A percentile compares a stretch with the other conserved stretches of the same genome.
Conservation (phyloP, 2,113 vertebrate genomes). For the Vicugna pacos region DNA sequence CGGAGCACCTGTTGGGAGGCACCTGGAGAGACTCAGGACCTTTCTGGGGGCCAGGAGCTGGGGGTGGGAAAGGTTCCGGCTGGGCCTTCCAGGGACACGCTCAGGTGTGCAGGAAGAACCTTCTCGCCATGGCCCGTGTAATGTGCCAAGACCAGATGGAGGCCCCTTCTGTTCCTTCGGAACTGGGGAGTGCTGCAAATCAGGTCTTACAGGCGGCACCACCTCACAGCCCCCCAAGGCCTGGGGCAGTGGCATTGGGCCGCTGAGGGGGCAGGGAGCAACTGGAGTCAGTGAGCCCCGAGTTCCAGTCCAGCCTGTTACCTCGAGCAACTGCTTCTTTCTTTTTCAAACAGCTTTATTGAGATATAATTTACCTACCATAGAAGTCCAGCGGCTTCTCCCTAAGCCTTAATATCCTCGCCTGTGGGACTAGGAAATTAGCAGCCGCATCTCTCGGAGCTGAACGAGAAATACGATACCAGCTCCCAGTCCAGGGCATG, state of each 20-base stretch:
- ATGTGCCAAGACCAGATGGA: constrained; percentile 6
- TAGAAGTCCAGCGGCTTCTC: background rate
- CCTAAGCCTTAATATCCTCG: background rate
- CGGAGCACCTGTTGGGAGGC: background rate
- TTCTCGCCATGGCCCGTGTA: background rate
- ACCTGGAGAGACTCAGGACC: background rate
- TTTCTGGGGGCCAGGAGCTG: background rate
- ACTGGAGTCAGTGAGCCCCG: fast-evolving
- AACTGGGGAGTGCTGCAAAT: background rate
- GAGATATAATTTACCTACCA: too few species aligned
- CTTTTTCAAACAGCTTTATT: background rate
- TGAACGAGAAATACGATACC: background rate
- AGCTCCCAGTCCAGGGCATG: background rate
- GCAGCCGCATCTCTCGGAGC: fast-evolving
- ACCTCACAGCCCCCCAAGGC: background rate
- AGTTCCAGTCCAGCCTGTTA: background rate
- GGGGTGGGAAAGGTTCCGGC: background rate
- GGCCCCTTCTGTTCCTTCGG: background rate
- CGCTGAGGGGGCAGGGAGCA: background rate
- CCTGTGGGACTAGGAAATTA: background rate
- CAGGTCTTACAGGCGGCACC: background rate
- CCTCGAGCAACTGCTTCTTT: background rate
- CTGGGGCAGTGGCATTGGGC: background rate
- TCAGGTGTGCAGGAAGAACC: background rate
- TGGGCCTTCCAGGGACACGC: background rate